These are phyloP conservation scores for Fulica atra DNA, from an alignment of 2,113 vertebrate species.

Conservation along the genomic window DNA sequence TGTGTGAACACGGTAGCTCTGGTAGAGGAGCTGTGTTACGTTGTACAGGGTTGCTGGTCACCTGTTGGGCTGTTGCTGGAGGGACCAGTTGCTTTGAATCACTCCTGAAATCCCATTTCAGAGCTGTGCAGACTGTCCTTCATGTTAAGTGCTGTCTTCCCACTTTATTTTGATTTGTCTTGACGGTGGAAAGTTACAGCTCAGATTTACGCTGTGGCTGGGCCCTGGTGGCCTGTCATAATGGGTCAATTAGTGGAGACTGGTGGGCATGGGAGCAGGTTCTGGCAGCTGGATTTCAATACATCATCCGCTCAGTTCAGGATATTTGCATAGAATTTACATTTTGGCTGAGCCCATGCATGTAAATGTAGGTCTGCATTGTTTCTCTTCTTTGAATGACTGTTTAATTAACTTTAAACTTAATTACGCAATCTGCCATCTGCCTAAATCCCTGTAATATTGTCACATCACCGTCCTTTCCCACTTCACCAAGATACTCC, in stretches of 20 bases:
- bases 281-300: slow-evolving; percentile 22
- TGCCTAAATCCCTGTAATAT: slow-evolving; percentile 24
- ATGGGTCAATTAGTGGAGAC: not conserved
- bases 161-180: not conserved
- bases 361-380: slow-evolving; percentile 37
- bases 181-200: not conserved
- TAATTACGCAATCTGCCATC: slow-evolving; percentile 49
- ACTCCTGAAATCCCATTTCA: not conserved
- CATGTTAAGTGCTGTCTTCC: not conserved
- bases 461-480: not conserved
- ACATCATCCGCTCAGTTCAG: not conserved
- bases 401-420: slow-evolving; percentile 61
- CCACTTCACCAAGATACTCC: not conserved
- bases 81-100: not conserved
- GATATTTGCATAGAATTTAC: slow-evolving; percentile 29
- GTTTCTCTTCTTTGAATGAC: slow-evolving; percentile 37
- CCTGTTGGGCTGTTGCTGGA: not conserved
- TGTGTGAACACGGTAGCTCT: fast-evolving
- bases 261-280: not conserved
- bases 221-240: not conserved
- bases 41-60: not conserved
- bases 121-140: not conserved
- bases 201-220: not conserved
- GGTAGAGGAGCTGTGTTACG: fast-evolving
- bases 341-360: not conserved